Conservation (phyloP, 2,888 invertebrate genomes). For the Dryobota labecula region DNA sequence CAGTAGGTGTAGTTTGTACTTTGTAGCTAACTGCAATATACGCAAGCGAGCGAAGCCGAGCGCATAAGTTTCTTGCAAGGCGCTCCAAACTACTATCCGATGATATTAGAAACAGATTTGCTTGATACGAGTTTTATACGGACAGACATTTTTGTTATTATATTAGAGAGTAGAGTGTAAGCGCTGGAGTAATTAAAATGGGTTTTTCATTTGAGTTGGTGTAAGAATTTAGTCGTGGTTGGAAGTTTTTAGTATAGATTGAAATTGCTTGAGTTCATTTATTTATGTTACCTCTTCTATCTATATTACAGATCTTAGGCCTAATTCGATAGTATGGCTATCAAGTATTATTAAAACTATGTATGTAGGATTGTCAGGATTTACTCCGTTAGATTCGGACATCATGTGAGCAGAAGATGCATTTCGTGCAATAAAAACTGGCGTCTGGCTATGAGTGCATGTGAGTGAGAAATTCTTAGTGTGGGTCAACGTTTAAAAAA, state of each 20-base stretch:
- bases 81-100: conserved; percentile 69
- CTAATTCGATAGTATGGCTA: too few relatives aligned
- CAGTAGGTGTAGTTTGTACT: conserved; percentile 29
- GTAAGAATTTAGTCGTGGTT: background rate
- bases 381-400: too few relatives aligned
- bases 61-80: conserved; percentile 59
- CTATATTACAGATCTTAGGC: too few relatives aligned
- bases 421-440: too few relatives aligned
- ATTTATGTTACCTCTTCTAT: too few relatives aligned
- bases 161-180: conserved; percentile 13
- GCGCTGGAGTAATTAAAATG: conserved; percentile 38
- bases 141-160: conserved; percentile 62
- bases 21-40: conserved; percentile 65
- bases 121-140: conserved; percentile 76
- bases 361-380: too few relatives aligned
- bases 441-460: too few relatives aligned
- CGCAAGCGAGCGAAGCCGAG: conserved; percentile 29
- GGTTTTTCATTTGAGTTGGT: background rate
- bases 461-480: too few relatives aligned
- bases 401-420: too few relatives aligned
- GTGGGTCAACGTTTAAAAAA: too few relatives aligned
- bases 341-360: too few relatives aligned
- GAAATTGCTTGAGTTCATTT: too few relatives aligned
- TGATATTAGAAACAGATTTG: conserved; percentile 80
- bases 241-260: background rate